Conservation (phyloP, 2,113 vertebrate genomes). For the Benitochromis conjunctus region DNA sequence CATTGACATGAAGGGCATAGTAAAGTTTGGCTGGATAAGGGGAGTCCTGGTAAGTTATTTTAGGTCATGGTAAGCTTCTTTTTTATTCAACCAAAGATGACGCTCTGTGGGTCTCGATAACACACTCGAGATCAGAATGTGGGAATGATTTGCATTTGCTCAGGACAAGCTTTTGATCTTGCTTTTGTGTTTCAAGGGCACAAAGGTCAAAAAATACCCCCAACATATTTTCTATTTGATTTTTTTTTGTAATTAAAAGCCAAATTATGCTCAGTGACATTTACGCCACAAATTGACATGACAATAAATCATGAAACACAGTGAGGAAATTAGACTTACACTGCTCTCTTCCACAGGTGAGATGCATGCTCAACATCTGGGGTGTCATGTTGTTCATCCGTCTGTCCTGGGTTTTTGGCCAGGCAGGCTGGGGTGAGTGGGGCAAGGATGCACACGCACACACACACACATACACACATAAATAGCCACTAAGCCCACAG, state of each 20-base stretch:
- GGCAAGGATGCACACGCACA: neutral
- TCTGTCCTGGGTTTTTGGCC: conserved; percentile 97
- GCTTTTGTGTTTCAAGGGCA: neutral
- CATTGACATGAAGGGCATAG: conserved; percentile 68
- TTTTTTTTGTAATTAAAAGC: neutral
- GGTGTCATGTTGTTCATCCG: conserved; percentile 99
- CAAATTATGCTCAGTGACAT: neutral
- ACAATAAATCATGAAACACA: neutral
- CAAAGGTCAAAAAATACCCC: neutral
- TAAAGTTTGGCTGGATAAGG: conserved; percentile 98
- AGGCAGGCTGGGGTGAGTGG: conserved; percentile 92
- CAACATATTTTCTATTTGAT: neutral
- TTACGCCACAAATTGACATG: neutral
- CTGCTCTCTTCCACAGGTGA: conserved; percentile 77
- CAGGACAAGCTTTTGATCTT: neutral
- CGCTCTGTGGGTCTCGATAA: neutral
- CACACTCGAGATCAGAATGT: neutral
- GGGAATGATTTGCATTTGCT: neutral
- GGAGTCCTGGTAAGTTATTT: conserved; percentile 91
- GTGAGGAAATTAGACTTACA: neutral
- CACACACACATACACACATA: neutral
- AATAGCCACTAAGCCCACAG: neutral
- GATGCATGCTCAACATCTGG: conserved; percentile 99
- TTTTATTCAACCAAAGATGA: neutral
- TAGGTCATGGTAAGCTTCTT: neutral